Evolutionary conservation across 1,140 invertebrate species (phyloP).

Genomic region (Aradophagus sp.): DNA sequence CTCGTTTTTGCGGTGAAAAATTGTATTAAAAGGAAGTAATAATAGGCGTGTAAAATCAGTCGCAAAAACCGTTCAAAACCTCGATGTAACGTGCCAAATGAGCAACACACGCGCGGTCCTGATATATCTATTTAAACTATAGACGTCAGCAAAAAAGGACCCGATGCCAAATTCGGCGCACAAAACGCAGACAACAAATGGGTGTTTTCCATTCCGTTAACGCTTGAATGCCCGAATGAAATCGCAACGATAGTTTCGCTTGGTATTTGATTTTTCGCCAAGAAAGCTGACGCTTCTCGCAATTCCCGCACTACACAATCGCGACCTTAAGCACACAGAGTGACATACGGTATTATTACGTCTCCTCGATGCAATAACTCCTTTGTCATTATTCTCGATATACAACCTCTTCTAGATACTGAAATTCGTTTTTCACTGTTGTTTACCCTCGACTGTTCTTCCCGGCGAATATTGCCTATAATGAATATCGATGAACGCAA

Average conservation of each 20-base stretch:
- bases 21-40: no score
- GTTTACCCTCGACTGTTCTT: slow-evolving; percentile 6
- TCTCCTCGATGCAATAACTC: slow-evolving; percentile 35
- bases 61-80: no score
- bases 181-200: slow-evolving; percentile 25
- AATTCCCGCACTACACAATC: slow-evolving; percentile 13
- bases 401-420: slow-evolving; percentile 7
- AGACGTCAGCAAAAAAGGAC: slow-evolving; percentile 3
- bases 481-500: no score
- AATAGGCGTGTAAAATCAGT: no score
- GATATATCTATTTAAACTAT: background rate
- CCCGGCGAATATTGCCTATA: slow-evolving; percentile 1
- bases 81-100: no score
- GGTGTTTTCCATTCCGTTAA: slow-evolving; percentile 29
- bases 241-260: slow-evolving; percentile 14
- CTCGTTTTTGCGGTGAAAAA: no score
- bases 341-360: slow-evolving; percentile 30
- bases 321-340: slow-evolving; percentile 26
- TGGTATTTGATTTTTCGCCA: slow-evolving; percentile 36
- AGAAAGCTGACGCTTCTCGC: slow-evolving; percentile 26
- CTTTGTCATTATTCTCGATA: slow-evolving; percentile 34
- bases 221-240: slow-evolving; percentile 26
- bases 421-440: slow-evolving; percentile 16
- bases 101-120: background rate
- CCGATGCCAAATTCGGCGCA: slow-evolving; percentile 1